Percentiles rank a stretch among this genome's conserved stretches.
Evolutionary conservation across 2,797 vertebrate species (phyloP).

Genomic region (Hydrophis major): DNA sequence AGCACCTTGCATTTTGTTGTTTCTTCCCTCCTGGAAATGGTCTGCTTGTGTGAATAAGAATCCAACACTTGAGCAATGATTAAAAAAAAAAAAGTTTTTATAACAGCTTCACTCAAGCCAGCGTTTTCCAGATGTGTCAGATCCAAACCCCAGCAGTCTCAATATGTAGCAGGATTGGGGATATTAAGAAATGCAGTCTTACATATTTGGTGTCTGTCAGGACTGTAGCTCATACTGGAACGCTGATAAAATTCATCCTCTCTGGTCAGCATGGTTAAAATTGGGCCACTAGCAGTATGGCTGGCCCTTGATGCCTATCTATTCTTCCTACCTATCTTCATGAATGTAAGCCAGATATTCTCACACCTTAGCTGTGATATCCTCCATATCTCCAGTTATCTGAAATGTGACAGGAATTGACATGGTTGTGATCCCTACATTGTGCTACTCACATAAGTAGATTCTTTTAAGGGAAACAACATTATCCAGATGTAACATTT

Average conservation of each 20-base stretch:
- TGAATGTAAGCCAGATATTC: not conserved
- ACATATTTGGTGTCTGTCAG: not conserved
- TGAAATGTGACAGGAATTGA: not conserved
- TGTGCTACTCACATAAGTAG: not conserved
- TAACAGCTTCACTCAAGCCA: not conserved
- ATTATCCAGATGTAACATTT: not conserved
- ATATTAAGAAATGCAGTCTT: not conserved
- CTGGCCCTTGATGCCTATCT: not conserved
- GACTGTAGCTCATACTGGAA: not conserved
- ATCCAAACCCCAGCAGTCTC: not conserved
- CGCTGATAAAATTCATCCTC: not conserved
- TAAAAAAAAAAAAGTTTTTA: not conserved
- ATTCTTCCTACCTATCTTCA: not conserved
- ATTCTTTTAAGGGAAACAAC: not conserved
- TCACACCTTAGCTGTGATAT: not conserved
- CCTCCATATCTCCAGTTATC: not conserved
- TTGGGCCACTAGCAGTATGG: not conserved
- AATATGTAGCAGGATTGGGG: not conserved
- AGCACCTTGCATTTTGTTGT: not conserved
- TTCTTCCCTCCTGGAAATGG: conserved; percentile 2
- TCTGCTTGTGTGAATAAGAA: conserved; percentile 5
- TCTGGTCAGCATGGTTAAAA: not conserved
- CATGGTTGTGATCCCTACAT: not conserved
- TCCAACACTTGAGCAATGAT: not conserved
- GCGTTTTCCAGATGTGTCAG: not conserved